Base-by-base conservation (phyloP, 2,797 vertebrate species). In the Onychomys arenicola region DNA sequence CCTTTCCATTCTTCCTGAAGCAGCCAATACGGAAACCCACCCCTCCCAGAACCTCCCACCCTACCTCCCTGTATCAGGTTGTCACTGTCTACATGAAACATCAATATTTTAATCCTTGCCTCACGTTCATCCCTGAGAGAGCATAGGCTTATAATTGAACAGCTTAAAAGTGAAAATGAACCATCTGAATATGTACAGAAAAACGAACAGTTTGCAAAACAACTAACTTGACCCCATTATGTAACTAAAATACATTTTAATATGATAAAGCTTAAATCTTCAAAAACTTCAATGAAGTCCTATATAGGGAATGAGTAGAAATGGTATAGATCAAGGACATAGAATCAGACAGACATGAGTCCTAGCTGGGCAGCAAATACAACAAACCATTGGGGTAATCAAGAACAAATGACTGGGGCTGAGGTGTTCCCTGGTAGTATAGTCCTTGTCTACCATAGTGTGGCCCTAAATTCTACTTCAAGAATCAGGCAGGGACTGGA, bases 181-280 rank as follows among this genome's bases (percentile, higher is more conserved):
- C 90, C 13, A 90, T 69, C 81, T 89, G 37, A 83, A 63, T 46
- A 55, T 12, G 90, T 29, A 34, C 43, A 77, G 59, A 81, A 91
- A 86, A 94, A 83, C 59, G 46, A n/a, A 75, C 73, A 78, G 61
- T 55, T 49, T 67, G 11, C 19, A 5, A 93, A 95, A 57, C 67
- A 80, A 90, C 76, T 57, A 46, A 17, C 34, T 16, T n/a, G 63
- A 69, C 9, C 40, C 61, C 13, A 57, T 17, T 95, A 78, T 69
- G 82, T 21, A 46, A 88, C 1, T 92, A 90, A 95, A 90, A 69
- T 12, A n/a, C 32, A 85, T 81, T 88, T 78, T 67, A 91, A 83
- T 83, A 25, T 89, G 29, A 82, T 61, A 85, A 57, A 93, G 52
- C 3, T 71, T 59, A 12, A 65, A n/a, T 77, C 34, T 91, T 52